A percentile compares a stretch with the other conserved stretches of the same genome.
phyloP scores from a whole-genome alignment of 2,888 invertebrate species.

The Geotrupes spiniger region DNA sequence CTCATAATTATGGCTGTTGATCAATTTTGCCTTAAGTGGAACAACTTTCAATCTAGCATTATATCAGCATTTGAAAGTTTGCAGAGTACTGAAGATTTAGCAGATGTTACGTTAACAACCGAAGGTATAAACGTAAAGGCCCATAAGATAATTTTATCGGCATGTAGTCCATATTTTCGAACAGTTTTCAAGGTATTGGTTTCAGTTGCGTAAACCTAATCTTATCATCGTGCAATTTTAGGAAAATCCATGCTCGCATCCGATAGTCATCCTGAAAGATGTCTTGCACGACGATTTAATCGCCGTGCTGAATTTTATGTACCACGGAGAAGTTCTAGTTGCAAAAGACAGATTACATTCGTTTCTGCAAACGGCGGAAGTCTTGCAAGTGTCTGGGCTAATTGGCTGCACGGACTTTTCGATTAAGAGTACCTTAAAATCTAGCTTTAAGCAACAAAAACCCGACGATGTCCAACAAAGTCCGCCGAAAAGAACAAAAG shows the following conservation, averaged over 20 bases:
- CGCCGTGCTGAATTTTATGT: constrained; percentile 88
- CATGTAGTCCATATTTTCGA: constrained; percentile 73
- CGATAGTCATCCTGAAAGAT: constrained; percentile 78
- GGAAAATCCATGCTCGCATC: constrained; percentile 73
- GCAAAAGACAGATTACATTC: constrained; percentile 86
- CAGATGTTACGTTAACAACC: constrained; percentile 71
- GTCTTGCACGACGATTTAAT: constrained; percentile 89
- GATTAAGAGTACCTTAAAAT: constrained; percentile 10
- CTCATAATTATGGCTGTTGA: constrained; percentile 47
- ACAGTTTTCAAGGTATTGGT: constrained; percentile 65
- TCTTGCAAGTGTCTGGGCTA: constrained; percentile 66
- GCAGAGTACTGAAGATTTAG: constrained; percentile 67
- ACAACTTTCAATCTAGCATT: constrained; percentile 70
- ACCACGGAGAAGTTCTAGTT: constrained; percentile 87
- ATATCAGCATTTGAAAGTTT: constrained; percentile 67
- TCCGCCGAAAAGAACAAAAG: constrained; percentile 15
- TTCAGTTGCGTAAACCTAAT: too few species aligned
- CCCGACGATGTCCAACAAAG: constrained; percentile 9
- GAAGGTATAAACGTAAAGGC: constrained; percentile 71
- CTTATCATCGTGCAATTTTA: constrained; percentile 37
- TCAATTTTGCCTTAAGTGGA: constrained; percentile 74
- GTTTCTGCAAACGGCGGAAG: constrained; percentile 70
- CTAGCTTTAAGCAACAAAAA: constrained; percentile 14
- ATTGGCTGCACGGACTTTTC: constrained; percentile 42
- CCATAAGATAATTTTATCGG: constrained; percentile 72